Conservation (phyloP, 2,113 vertebrate species). For the Symphodus melops region DNA sequence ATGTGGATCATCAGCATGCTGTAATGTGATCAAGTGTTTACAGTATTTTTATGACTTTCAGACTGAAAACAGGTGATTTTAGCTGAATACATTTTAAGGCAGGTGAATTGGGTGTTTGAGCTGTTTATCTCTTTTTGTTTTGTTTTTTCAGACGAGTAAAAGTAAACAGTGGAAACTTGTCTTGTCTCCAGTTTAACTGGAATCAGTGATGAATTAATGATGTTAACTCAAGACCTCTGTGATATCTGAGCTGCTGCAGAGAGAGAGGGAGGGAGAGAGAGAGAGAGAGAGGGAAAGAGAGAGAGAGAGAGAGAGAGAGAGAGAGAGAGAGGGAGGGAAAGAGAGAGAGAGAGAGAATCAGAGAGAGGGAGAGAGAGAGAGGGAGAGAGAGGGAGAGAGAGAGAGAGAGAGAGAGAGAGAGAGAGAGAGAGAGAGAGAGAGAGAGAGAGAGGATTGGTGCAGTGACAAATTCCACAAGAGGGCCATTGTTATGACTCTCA, state of each 20-base stretch:
- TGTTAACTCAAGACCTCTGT: neutral
- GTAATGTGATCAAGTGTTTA: too few species aligned
- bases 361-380: neutral
- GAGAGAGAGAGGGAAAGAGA: neutral
- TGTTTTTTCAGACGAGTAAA: neutral
- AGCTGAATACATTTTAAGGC: too few species aligned
- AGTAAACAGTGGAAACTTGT: conserved; percentile 2
- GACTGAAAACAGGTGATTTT: too few species aligned
- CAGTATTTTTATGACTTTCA: too few species aligned
- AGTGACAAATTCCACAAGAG: neutral
- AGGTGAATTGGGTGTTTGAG: too few species aligned
- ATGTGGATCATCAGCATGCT: too few species aligned
- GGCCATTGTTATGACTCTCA: neutral
- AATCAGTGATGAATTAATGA: conserved; percentile 4
- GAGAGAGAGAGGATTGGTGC: neutral
- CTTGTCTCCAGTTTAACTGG: neutral
- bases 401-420: neutral
- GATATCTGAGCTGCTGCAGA: neutral
- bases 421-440: neutral
- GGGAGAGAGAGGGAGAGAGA: neutral
- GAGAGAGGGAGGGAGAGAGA: neutral
- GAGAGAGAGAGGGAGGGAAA: neutral
- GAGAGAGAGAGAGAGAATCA: neutral
- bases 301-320: neutral
- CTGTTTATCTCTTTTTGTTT: neutral